Conservation (phyloP, 2,113 vertebrate genomes). For the Petromus typicus region DNA sequence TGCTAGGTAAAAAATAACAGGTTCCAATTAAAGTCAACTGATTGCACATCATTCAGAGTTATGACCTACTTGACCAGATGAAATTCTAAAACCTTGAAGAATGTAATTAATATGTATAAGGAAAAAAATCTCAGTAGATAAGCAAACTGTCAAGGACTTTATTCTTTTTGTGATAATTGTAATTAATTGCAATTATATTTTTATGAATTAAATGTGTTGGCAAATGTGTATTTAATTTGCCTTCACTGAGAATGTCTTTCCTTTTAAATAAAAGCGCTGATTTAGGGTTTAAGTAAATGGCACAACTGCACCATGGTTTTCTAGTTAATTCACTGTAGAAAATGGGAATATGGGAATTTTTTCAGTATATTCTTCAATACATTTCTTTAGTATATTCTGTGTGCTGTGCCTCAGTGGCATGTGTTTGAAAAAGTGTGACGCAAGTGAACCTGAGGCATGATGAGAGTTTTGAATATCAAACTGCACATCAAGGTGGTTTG, state of each 20-base stretch:
- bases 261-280: slow-evolving; percentile 14
- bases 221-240: slow-evolving; percentile 56
- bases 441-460: background rate
- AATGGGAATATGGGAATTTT: slow-evolving; percentile 4
- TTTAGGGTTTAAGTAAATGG: slow-evolving; percentile 18
- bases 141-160: slow-evolving; percentile 26
- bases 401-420: background rate
- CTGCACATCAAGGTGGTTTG: background rate
- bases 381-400: no score
- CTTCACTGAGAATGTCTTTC: background rate
- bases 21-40: slow-evolving; percentile 55
- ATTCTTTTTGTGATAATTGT: slow-evolving; percentile 47
- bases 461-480: slow-evolving; percentile 5
- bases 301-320: background rate
- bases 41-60: slow-evolving; percentile 39
- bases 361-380: no score
- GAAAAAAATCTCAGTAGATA: slow-evolving; percentile 6
- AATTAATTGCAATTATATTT: slow-evolving; percentile 49
- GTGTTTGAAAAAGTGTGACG: background rate
- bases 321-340: slow-evolving; percentile 12
- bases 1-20: slow-evolving; percentile 27
- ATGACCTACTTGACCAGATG: slow-evolving; percentile 10
- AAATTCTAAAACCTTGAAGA: slow-evolving; percentile 35
- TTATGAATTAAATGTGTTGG: slow-evolving; percentile 24
- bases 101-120: background rate